phyloP scores from a whole-genome alignment of 2,888 invertebrate genomes.

The Pristionchus maxplancki region DNA sequence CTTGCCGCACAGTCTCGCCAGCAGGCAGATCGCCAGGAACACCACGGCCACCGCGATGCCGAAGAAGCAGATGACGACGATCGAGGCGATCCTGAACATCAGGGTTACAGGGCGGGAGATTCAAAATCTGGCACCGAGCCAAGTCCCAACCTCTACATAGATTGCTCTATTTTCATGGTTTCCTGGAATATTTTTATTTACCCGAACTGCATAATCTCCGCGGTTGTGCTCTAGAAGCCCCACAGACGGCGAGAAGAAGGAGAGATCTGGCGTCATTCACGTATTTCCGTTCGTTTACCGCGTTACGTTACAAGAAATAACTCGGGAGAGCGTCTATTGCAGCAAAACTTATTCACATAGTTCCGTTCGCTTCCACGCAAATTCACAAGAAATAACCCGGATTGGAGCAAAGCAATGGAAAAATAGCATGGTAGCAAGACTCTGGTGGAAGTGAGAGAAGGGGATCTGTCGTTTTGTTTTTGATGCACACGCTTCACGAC shows the following conservation, averaged over 20 bases:
- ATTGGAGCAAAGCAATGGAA: too few relatives aligned
- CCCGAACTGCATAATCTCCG: conserved; percentile 24
- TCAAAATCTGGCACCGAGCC: not conserved
- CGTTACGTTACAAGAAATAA: not conserved
- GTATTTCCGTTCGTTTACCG: too few relatives aligned
- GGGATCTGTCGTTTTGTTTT: not conserved
- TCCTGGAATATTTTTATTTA: not conserved
- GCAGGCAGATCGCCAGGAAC: conserved; percentile 47
- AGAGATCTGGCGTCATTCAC: not conserved
- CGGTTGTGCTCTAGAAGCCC: not conserved
- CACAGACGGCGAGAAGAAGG: not conserved
- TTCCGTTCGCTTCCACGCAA: too few relatives aligned
- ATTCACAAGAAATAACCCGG: too few relatives aligned
- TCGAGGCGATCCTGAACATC: conserved; percentile 48
- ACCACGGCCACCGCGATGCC: conserved; percentile 52
- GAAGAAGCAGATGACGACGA: conserved; percentile 53
- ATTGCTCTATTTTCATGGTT: not conserved
- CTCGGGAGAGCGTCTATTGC: not conserved
- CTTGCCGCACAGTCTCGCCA: conserved; percentile 46
- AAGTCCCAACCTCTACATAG: not conserved
- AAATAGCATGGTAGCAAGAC: not conserved
- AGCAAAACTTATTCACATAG: too few relatives aligned
- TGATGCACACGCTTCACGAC: not conserved
- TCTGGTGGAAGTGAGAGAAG: not conserved
- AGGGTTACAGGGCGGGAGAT: not conserved